Conservation (phyloP, 2,113 vertebrate genomes). For the Alexandromys fortis region DNA sequence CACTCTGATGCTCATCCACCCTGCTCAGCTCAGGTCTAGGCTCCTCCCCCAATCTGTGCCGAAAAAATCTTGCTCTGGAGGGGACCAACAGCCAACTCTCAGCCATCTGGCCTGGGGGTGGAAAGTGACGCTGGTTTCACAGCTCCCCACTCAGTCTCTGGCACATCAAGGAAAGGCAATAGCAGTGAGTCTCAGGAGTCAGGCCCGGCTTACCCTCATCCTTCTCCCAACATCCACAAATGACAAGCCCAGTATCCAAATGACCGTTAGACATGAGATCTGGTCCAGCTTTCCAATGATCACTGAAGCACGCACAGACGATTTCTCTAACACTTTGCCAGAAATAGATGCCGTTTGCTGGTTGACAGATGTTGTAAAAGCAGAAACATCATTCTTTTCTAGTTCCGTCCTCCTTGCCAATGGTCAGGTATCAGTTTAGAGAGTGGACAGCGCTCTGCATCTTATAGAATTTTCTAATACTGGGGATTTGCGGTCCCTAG, state of each 20-base stretch:
- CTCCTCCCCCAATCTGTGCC: no score
- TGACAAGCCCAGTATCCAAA: background rate
- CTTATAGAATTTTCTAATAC: background rate
- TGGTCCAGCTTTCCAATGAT: background rate
- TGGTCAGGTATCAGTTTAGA: background rate
- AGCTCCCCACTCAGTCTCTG: background rate
- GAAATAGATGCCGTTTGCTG: no score
- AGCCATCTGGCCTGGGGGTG: background rate
- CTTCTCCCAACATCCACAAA: background rate
- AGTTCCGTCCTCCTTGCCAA: background rate
- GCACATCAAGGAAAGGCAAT: background rate
- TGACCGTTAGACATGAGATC: background rate
- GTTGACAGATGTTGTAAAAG: background rate
- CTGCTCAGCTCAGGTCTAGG: background rate
- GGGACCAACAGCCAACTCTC: rapidly evolving
- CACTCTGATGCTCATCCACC: background rate
- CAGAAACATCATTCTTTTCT: no score
- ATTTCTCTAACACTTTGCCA: background rate
- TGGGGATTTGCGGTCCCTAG: background rate
- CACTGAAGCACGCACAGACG: background rate
- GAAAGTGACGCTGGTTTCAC: background rate
- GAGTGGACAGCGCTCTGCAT: background rate
- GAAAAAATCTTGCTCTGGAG: no score
- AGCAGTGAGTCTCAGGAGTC: background rate
- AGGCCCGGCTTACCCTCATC: background rate